phyloP scores from a whole-genome alignment of 2,888 invertebrate species.

The Agrilus biguttatus region DNA sequence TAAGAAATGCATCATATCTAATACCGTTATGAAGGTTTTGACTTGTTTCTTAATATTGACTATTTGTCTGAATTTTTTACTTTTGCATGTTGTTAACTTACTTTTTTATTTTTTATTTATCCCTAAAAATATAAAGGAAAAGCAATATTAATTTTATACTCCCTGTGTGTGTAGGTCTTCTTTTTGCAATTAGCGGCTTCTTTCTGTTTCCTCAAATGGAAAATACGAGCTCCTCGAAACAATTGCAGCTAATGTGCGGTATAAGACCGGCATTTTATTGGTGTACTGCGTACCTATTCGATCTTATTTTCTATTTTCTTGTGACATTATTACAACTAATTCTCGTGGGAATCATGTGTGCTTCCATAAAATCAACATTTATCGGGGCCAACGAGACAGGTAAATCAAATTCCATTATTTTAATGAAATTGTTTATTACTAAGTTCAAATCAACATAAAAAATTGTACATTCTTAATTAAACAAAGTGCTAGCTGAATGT shows the following conservation, averaged over 20 bases:
- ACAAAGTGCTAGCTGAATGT: too few species aligned
- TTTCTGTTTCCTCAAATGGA: slow-evolving; percentile 49
- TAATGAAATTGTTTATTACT: too few species aligned
- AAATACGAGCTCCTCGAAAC: slow-evolving; percentile 44
- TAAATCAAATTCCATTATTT: too few species aligned
- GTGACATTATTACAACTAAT: slow-evolving; percentile 17
- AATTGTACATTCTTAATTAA: too few species aligned
- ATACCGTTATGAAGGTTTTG: neutral
- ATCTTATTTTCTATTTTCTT: slow-evolving; percentile 30
- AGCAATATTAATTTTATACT: slow-evolving; percentile 13
- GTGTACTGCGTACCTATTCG: slow-evolving; percentile 43
- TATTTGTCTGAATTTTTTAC: too few species aligned
- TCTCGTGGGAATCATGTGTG: neutral
- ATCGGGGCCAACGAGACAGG: too few species aligned
- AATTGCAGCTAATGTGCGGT: slow-evolving; percentile 53
- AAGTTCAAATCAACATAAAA: too few species aligned
- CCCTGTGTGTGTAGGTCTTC: slow-evolving; percentile 23
- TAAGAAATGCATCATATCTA: slow-evolving; percentile 7
- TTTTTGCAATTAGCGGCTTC: slow-evolving; percentile 36
- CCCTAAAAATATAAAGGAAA: neutral
- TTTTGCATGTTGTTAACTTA: too few species aligned
- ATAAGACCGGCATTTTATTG: slow-evolving; percentile 47
- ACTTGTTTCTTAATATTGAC: too few species aligned
- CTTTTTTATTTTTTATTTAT: too few species aligned
- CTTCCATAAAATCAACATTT: neutral